Conservation (phyloP, 2,888 invertebrate genomes). For the Sphaeridia pumilis region DNA sequence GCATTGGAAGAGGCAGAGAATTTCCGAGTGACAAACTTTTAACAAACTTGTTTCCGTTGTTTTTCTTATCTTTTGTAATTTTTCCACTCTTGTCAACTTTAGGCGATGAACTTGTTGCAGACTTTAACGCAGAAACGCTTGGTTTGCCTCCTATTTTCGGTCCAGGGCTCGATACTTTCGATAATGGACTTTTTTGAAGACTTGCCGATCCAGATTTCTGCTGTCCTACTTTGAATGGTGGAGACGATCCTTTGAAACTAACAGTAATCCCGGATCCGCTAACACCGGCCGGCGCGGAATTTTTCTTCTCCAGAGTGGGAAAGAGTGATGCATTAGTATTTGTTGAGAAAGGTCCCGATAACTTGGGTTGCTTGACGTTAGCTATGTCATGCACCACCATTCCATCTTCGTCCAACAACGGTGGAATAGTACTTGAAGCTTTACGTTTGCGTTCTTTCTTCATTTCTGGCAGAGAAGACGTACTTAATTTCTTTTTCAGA, state of each 20-base stretch:
- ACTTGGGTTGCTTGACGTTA: slow-evolving; percentile 11
- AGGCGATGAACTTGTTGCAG: slow-evolving; percentile 24
- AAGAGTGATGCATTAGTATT: neutral
- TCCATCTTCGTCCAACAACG: slow-evolving; percentile 12
- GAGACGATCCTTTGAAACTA: slow-evolving; percentile 5
- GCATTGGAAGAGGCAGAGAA: slow-evolving; percentile 9
- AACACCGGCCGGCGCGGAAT: neutral
- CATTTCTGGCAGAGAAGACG: neutral
- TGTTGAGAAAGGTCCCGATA: slow-evolving; percentile 6
- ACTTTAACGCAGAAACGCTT: slow-evolving; percentile 33
- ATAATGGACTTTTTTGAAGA: neutral
- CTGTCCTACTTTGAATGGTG: slow-evolving; percentile 1
- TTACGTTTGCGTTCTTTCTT: slow-evolving; percentile 17
- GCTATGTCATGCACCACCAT: slow-evolving; percentile 8
- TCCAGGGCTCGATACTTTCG: slow-evolving; percentile 14
- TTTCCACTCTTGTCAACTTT: slow-evolving; percentile 8
- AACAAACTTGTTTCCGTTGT: slow-evolving; percentile 12
- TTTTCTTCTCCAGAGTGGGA: neutral
- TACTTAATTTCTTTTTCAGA: slow-evolving; percentile 1
- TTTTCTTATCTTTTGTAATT: slow-evolving; percentile 7
- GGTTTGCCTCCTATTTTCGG: slow-evolving; percentile 29
- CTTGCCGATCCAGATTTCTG: slow-evolving; percentile 10
- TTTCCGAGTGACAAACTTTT: slow-evolving; percentile 23
- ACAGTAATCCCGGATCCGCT: slow-evolving; percentile 7
- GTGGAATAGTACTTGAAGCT: slow-evolving; percentile 9